These are phyloP conservation scores for Pagetopsis macropterus DNA, from an alignment of 2,797 vertebrate genomes.

Conservation along the genomic window DNA sequence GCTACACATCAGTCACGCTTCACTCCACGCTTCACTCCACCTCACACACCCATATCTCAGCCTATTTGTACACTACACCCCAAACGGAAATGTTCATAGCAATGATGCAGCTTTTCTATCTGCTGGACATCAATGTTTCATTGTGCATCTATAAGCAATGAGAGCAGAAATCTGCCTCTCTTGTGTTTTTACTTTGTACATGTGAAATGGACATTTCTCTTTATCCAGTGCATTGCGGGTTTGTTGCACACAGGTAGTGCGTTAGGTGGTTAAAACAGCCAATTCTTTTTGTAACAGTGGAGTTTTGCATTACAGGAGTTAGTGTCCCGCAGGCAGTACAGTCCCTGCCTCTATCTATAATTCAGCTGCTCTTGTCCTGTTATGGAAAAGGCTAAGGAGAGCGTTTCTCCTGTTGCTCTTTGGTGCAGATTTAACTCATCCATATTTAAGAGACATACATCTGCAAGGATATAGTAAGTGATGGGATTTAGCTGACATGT, in stretches of 20 bases:
- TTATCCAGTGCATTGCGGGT: background rate
- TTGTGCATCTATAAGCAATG: constrained; percentile 78
- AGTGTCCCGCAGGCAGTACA: constrained; percentile 38
- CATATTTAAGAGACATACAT: constrained; percentile 71
- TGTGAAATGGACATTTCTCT: constrained; percentile 27
- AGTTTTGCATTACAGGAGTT: constrained; percentile 50
- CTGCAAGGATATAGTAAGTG: constrained; percentile 49
- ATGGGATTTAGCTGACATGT: constrained; percentile 47
- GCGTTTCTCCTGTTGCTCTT: constrained; percentile 53
- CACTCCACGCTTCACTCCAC: constrained; percentile 33
- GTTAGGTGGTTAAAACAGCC: constrained; percentile 26
- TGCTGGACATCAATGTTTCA: constrained; percentile 79
- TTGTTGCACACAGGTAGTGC: constrained; percentile 26
- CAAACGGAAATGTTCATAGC: constrained; percentile 69
- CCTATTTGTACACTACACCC: constrained; percentile 55
- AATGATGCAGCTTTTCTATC: constrained; percentile 53
- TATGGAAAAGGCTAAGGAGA: constrained; percentile 54
- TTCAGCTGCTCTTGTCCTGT: constrained; percentile 76
- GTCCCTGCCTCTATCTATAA: constrained; percentile 79
- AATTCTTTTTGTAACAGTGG: background rate
- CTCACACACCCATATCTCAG: constrained; percentile 31
- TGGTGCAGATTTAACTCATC: constrained; percentile 76
- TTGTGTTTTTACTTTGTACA: constrained; percentile 27
- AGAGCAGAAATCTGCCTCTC: constrained; percentile 50
- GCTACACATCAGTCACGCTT: constrained; percentile 34